Percentiles rank a stretch among this genome's conserved stretches.
Evolutionary conservation across 1,140 invertebrate genomes (phyloP).

Genomic region (Atopsyche davidsoni): DNA sequence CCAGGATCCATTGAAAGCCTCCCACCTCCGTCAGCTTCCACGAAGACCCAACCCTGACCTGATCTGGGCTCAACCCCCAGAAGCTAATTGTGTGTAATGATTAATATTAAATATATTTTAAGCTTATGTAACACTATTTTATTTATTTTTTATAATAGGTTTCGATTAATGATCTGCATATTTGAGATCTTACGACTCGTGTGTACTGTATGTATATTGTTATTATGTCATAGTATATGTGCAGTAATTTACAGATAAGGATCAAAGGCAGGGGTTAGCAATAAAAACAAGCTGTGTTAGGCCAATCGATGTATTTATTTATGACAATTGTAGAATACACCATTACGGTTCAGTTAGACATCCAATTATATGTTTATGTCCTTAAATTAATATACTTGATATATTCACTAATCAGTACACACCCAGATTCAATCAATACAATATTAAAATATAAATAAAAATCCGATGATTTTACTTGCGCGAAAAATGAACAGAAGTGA

Average conservation of each 20-base stretch:
- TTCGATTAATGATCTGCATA: neutral
- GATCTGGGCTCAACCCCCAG: neutral
- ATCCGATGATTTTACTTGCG: neutral
- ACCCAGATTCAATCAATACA: constrained; percentile 7
- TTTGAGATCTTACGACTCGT: neutral
- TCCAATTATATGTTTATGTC: constrained; percentile 3
- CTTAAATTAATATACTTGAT: constrained; percentile 1
- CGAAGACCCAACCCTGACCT: no score
- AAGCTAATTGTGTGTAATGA: neutral
- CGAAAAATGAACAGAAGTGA: neutral
- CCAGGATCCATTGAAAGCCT: no score
- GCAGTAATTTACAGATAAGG: neutral
- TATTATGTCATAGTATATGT: neutral
- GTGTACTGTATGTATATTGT: neutral
- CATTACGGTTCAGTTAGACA: constrained; percentile 10
- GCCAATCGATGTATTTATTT: constrained; percentile 31
- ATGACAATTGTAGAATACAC: constrained; percentile 24
- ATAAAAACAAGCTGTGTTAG: constrained; percentile 15
- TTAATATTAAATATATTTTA: neutral
- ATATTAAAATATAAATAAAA: neutral
- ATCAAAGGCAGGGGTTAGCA: neutral
- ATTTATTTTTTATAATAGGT: neutral
- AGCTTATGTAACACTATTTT: neutral
- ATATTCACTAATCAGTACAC: constrained; percentile 21
- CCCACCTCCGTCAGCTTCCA: no score